phyloP scores from a whole-genome alignment of 2,797 vertebrate genomes.

The Thripadectes ignobilis region DNA sequence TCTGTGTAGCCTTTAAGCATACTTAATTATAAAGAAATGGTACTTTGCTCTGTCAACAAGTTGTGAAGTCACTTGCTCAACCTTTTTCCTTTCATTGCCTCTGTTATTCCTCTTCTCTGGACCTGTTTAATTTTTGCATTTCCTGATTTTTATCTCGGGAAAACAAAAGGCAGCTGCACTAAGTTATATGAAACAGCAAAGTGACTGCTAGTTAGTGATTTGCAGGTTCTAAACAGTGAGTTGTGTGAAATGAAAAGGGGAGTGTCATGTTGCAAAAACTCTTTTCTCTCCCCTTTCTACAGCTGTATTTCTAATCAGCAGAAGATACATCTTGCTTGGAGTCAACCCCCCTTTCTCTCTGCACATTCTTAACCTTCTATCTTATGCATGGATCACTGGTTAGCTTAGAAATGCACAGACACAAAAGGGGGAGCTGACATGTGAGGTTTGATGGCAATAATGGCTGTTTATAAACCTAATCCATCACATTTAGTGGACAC shows the following conservation, averaged over 20 bases:
- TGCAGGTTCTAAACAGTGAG: conserved; percentile 57
- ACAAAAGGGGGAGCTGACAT: conserved; percentile 98
- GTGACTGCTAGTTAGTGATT: conserved; percentile 58
- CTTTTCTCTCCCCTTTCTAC: conserved; percentile 80
- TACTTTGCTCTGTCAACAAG: conserved; percentile 62
- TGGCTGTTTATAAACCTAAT: conserved; percentile 99
- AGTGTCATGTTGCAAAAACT: conserved; percentile 61
- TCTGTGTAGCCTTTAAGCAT: neutral
- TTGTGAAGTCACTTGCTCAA: conserved; percentile 62
- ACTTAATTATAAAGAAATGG: conserved; percentile 35
- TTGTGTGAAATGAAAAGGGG: conserved; percentile 60
- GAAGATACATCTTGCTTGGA: conserved; percentile 93
- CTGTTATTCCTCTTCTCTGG: conserved; percentile 44
- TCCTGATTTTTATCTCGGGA: conserved; percentile 79
- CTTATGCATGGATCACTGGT: conserved; percentile 99
- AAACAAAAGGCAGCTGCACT: conserved; percentile 78
- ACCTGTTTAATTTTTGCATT: conserved; percentile 72
- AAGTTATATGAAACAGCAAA: conserved; percentile 63
- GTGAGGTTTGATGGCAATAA: conserved; percentile 96
- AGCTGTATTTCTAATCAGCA: conserved; percentile 96
- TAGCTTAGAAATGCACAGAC: conserved; percentile 96
- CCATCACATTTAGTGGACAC: conserved; percentile 99
- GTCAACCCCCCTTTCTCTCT: conserved; percentile 88
- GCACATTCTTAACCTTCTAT: conserved; percentile 93
- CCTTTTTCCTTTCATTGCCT: conserved; percentile 46